Evolutionary conservation across 2,888 invertebrate genomes (phyloP).

Genomic region (Dugesia japonica): DNA sequence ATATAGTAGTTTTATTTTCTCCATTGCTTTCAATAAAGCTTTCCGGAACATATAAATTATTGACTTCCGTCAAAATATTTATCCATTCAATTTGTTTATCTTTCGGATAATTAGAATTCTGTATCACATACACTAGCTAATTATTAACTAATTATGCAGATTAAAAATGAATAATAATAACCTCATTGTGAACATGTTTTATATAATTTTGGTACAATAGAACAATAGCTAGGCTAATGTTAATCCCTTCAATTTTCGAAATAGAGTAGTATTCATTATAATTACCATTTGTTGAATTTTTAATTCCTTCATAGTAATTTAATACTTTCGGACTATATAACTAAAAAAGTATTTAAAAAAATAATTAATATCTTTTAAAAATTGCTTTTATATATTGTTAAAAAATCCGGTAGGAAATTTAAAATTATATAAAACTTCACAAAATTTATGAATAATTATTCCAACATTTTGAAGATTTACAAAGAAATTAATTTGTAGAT

Average conservation of each 20-base stretch:
- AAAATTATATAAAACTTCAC: no score
- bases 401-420: no score
- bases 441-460: no score
- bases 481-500: no score
- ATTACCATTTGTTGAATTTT: neutral
- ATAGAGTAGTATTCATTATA: neutral
- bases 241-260: conserved; percentile 3
- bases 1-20: neutral
- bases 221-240: neutral
- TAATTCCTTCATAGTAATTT: neutral
- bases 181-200: neutral
- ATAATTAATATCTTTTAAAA: no score
- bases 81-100: neutral
- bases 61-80: neutral
- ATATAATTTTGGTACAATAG: neutral
- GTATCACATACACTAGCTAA: neutral
- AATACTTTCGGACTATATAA: neutral
- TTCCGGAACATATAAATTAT: neutral
- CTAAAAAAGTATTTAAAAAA: neutral
- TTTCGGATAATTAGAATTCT: neutral
- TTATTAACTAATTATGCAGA: no score
- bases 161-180: neutral
- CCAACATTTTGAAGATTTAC: no score
- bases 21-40: neutral
- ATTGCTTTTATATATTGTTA: no score